Conservation (phyloP, 2,113 vertebrate genomes). For the Gorilla gorilla region DNA sequence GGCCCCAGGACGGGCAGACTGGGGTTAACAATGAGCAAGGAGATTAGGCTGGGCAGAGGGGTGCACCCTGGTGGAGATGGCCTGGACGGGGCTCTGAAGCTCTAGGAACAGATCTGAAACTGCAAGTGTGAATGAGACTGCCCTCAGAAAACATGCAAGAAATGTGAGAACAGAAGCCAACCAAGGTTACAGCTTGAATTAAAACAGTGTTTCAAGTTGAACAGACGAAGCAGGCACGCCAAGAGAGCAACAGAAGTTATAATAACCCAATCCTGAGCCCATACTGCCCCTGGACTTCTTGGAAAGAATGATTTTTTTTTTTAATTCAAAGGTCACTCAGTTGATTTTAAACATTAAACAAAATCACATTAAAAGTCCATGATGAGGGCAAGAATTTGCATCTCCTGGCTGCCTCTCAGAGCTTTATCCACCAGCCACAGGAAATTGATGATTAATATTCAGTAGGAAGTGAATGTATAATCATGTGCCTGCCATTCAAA, state of each 20-base stretch:
- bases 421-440: slow-evolving; percentile 57
- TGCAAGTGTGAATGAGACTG: neutral
- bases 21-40: neutral
- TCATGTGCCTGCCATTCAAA: slow-evolving; percentile 71
- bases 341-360: slow-evolving; percentile 53
- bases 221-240: neutral
- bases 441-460: slow-evolving; percentile 67
- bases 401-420: slow-evolving; percentile 19
- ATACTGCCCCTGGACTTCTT: neutral
- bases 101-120: neutral
- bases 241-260: neutral
- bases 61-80: neutral
- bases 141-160: neutral
- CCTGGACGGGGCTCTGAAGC: neutral
- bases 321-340: slow-evolving; percentile 25
- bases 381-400: slow-evolving; percentile 50
- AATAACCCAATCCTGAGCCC: neutral
- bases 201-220: neutral
- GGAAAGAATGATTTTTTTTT: neutral
- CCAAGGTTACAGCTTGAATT: neutral
- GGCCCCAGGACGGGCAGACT: neutral
- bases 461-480: slow-evolving; percentile 61
- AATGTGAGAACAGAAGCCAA: neutral
- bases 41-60: neutral
- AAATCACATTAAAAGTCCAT: slow-evolving; percentile 53